A percentile compares a stretch with the other conserved stretches of the same genome.
These are phyloP conservation scores for Achlya flavicornis DNA, from an alignment of 2,888 invertebrate species.

Conservation along the genomic window DNA sequence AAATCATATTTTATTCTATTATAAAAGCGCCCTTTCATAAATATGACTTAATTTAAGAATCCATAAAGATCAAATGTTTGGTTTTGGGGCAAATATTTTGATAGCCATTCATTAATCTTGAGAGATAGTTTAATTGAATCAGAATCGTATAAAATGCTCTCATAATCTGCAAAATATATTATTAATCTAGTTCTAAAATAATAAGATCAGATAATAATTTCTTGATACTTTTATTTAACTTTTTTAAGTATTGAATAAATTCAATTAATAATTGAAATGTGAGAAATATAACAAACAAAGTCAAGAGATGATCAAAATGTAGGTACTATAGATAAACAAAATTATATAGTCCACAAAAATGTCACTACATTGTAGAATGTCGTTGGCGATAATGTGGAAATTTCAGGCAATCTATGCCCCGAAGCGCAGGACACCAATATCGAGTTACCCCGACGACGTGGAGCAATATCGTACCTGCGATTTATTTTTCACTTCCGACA, in stretches of 20 bases:
- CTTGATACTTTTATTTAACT: no score
- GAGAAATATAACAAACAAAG: no score
- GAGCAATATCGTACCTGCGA: constrained; percentile 30
- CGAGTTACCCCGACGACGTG: constrained; percentile 30
- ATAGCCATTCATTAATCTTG: not conserved
- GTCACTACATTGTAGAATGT: not conserved
- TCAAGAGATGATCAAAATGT: no score
- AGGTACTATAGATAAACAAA: not conserved
- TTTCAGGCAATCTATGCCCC: constrained; percentile 13
- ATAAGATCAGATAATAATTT: no score
- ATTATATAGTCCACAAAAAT: not conserved
- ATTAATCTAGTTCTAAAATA: no score
- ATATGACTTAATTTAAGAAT: constrained; percentile 36
- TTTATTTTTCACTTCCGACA: constrained; percentile 43
- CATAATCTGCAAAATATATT: no score
- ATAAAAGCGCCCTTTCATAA: no score
- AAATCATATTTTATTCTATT: no score
- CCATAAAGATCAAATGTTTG: constrained; percentile 33
- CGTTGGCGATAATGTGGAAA: not conserved
- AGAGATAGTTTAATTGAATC: not conserved
- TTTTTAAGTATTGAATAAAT: no score
- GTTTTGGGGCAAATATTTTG: not conserved
- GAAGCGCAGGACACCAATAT: constrained; percentile 31
- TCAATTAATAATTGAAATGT: no score
- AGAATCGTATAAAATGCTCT: not conserved